Percentiles rank a stretch among this genome's conserved stretches.
These are phyloP conservation scores for Prinia subflava DNA, from an alignment of 2,113 vertebrate genomes.

Conservation along the genomic window DNA sequence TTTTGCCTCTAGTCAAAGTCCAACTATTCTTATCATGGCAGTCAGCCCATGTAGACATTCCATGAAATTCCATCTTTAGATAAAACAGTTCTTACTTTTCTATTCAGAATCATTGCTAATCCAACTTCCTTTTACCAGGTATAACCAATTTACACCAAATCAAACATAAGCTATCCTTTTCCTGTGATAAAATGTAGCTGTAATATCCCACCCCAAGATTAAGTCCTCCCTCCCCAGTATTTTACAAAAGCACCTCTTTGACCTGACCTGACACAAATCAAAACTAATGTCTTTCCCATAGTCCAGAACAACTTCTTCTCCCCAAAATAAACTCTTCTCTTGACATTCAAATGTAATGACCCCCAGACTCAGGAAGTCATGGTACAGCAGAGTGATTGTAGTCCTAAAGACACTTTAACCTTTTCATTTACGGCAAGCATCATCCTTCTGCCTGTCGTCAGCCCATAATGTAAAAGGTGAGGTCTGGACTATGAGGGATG, in stretches of 20 bases:
- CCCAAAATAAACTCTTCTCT: neutral
- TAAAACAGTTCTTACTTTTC: neutral
- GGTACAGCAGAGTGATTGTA: neutral
- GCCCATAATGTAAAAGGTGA: neutral
- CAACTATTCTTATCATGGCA: neutral
- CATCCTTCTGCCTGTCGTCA: neutral
- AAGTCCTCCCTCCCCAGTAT: neutral
- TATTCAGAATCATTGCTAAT: neutral
- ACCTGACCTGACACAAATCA: neutral
- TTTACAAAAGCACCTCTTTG: neutral
- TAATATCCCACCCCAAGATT: neutral
- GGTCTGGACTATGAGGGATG: neutral
- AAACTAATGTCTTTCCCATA: neutral
- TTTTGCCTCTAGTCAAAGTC: neutral
- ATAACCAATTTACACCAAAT: neutral
- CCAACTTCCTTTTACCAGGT: neutral
- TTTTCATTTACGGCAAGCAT: neutral
- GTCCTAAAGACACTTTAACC: neutral
- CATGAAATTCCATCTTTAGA: neutral
- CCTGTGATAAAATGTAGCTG: neutral
- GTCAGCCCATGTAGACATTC: neutral
- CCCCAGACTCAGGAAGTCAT: neutral
- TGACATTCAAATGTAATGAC: neutral
- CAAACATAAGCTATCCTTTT: neutral
- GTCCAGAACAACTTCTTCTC: neutral